Evolutionary conservation across 2,113 vertebrate genomes (phyloP), one percentile per base, ranked within the genome.

Genomic region (Xiphophorus hellerii): DNA sequence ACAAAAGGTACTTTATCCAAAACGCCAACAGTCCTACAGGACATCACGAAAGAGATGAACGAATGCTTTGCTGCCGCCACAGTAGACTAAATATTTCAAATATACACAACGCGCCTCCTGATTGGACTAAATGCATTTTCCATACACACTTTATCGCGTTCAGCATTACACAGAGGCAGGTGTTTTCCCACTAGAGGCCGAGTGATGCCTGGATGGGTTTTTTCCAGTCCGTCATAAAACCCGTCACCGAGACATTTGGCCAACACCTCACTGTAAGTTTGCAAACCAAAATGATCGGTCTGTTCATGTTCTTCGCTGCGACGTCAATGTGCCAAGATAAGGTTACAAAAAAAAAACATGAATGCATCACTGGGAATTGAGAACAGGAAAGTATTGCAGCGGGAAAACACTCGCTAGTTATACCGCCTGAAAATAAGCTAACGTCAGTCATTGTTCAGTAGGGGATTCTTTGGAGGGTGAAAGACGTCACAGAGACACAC

Each of bases 271-370:
- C 5, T 28, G 22, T 9, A 9, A 58, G 51, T 11, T 58, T n/a
- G 10, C 22, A n/a, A 7, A 20, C n/a, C 9, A 3, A 10, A n/a
- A 9, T 58, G 0, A 58, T 20, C 6, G 10, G 25, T n/a, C 25
- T 25, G 1, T 4, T n/a, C 9, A 51, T 8, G 17, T 51, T 51
- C 48, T 51, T 51, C 1, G 22, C 48, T 51, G 44, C 15, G 14
- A 54, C 0, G 2, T 25, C 0, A 20, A 54, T 2, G 1, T 25
- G 3, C 51, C 3, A 25, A 25, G 6, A 22, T 1, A 25, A 5
- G 51, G 6, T 8, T 25, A 5, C 6, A 22, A 54, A 54, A 28
- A 28, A 28, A 28, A 28, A 54, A 54, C 25, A 10, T n/a, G 22
- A 58, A 58, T 9, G 25, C 22, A 9, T 4, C 51, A 25, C 51